Evolutionary conservation across 2,113 vertebrate species (phyloP), one percentile per base, ranked within the genome.

Genomic region (Chaetodon trifascialis): DNA sequence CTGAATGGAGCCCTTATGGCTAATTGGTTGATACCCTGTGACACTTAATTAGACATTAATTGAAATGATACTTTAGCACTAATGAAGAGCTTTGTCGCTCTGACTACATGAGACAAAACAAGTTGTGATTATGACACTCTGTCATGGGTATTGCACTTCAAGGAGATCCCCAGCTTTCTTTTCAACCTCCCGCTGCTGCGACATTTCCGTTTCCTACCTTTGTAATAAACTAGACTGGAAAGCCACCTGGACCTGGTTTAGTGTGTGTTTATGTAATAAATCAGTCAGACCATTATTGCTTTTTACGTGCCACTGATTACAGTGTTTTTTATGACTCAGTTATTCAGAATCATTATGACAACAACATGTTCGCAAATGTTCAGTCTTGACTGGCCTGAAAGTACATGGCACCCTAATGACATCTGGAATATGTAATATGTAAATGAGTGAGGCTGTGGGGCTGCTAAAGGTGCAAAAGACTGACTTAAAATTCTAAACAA

Each of bases 71-170:
- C 30, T 80, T 51, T 21, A 36, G 46, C 38, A 36, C n/a, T 76
- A 44, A 73, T 47, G 42, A 64, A 64, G 42, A 59, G 64, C 60
- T 74, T 56, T 52, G 21, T 38, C 6, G 7, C 62, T 74, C 21
- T 42, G 12, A 78, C 58, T 72, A 64, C 25, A 75, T 80, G 58
- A 47, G 7, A 76, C n/a, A 70, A 56, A 76, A 58, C 51, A 63
- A 49, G 23, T 70, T 55, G 40, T 36, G 15, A 40, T 55, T 23
- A 19, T 11, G 5, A 60, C 34, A 60, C 23, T 36, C 42, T 38
- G n/a, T 52, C 60, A 46, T 25, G 25, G 60, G 46, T 38, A 7
- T 77, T 78, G 14, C 68, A 72, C 81, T 52, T 71, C 17, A 64
- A 40, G 46, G 36, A 16, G 19, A 52, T 58, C 51, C 36, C 15